These are phyloP conservation scores for Epinotia ramella DNA, from an alignment of 2,888 invertebrate species.

Conservation along the genomic window DNA sequence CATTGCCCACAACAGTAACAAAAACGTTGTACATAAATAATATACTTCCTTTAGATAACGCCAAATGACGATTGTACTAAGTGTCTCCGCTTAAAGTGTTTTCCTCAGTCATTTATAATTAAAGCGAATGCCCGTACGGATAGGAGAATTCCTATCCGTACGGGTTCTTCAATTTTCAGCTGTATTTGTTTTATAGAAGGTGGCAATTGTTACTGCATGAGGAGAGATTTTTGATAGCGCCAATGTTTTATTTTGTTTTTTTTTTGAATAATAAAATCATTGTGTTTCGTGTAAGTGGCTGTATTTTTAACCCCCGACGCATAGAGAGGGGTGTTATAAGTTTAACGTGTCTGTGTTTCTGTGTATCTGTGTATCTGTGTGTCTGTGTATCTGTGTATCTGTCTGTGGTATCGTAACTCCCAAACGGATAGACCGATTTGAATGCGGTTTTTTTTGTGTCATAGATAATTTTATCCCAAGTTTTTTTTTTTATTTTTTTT, in stretches of 20 bases:
- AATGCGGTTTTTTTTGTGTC: too few relatives aligned
- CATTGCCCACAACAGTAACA: not conserved
- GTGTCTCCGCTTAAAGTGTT: constrained; percentile 22
- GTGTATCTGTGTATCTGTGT: too few relatives aligned
- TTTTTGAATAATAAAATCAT: not conserved
- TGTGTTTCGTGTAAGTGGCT: too few relatives aligned
- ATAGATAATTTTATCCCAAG: too few relatives aligned
- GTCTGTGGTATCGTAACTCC: too few relatives aligned
- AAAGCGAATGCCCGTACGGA: too few relatives aligned
- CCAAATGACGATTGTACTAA: constrained; percentile 14
- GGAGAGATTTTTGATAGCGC: not conserved
- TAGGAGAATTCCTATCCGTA: not conserved
- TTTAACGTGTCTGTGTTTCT: too few relatives aligned
- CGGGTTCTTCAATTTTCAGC: not conserved
- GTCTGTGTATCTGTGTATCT: too few relatives aligned
- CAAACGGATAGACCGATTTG: too few relatives aligned
- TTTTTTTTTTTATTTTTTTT: too few relatives aligned
- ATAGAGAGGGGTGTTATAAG: too few relatives aligned
- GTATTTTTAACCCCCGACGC: too few relatives aligned
- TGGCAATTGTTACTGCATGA: not conserved
- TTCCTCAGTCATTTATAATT: not conserved
- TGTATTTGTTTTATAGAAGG: not conserved
- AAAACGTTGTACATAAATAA: constrained; percentile 14
- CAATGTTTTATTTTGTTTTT: not conserved
- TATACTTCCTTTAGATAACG: constrained; percentile 5